Evolutionary conservation across 2,888 invertebrate species (phyloP).

Genomic region (Morpho achilles): DNA sequence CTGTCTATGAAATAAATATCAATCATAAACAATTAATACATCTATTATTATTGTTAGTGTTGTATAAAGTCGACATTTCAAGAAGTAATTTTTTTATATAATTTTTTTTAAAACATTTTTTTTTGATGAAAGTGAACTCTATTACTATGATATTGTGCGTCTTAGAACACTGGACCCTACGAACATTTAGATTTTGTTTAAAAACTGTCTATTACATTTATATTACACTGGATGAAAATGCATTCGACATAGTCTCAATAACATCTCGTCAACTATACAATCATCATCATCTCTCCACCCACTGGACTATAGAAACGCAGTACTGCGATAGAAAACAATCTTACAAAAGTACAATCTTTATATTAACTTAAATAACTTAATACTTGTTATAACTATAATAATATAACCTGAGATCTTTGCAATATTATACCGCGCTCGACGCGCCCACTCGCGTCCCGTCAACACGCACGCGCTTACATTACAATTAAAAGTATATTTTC

Average conservation of each 20-base stretch:
- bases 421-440: slow-evolving; percentile 38
- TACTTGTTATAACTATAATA: slow-evolving; percentile 77
- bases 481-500: slow-evolving; percentile 69
- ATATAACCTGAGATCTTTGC: slow-evolving; percentile 78
- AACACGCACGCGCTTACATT: slow-evolving; percentile 53
- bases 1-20: slow-evolving; percentile 76
- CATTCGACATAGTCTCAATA: slow-evolving; percentile 47
- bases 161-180: slow-evolving; percentile 77
- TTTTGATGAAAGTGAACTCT: slow-evolving; percentile 72
- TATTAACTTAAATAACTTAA: slow-evolving; percentile 79
- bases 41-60: slow-evolving; percentile 72
- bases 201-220: slow-evolving; percentile 74
- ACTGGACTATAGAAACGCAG: slow-evolving; percentile 55
- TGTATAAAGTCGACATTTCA: slow-evolving; percentile 68
- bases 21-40: slow-evolving; percentile 77
- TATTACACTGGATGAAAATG: slow-evolving; percentile 74
- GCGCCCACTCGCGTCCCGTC: slow-evolving; percentile 32
- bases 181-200: slow-evolving; percentile 75
- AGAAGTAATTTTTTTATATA: slow-evolving; percentile 65
- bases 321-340: slow-evolving; percentile 65
- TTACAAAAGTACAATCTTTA: slow-evolving; percentile 74
- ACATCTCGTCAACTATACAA: slow-evolving; percentile 53
- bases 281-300: slow-evolving; percentile 43
- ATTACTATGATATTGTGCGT: slow-evolving; percentile 78
- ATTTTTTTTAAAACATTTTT: slow-evolving; percentile 47